These are phyloP conservation scores for Portevinia maculata DNA, from an alignment of 2,888 invertebrate species.

Conservation along the genomic window DNA sequence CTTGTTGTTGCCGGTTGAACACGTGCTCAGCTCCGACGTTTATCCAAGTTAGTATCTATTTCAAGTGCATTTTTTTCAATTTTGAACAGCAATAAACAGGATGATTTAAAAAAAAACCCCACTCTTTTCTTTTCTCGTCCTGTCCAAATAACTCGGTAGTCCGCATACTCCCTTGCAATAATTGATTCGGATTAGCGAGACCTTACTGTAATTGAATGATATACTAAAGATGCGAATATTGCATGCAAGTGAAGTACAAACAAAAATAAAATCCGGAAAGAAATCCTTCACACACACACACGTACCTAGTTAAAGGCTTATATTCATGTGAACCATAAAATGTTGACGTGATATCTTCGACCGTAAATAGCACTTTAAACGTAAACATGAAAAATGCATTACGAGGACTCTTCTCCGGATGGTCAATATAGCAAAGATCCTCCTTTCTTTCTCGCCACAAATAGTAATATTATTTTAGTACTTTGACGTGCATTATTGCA, in stretches of 20 bases:
- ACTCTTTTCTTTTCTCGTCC: too few relatives aligned
- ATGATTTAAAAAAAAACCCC: too few relatives aligned
- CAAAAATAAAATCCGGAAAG: conserved; percentile 6
- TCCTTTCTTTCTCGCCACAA: background rate
- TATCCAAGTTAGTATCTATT: too few relatives aligned
- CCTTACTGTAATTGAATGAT: conserved; percentile 74
- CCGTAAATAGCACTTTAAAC: conserved; percentile 73
- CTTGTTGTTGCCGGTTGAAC: too few relatives aligned
- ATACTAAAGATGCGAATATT: conserved; percentile 61
- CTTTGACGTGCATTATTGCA: conserved; percentile 59
- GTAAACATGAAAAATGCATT: conserved; percentile 72
- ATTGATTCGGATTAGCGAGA: too few relatives aligned
- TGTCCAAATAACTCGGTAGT: too few relatives aligned
- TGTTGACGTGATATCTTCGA: conserved; percentile 71
- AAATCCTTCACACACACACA: conserved; percentile 34
- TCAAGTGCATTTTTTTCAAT: too few relatives aligned
- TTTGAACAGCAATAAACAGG: too few relatives aligned
- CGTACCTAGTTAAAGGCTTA: conserved; percentile 43
- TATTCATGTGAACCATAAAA: conserved; percentile 70
- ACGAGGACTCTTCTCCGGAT: conserved; percentile 48
- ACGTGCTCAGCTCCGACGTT: too few relatives aligned
- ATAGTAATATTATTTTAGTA: conserved; percentile 59
- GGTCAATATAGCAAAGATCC: conserved; percentile 47
- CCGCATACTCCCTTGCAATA: too few relatives aligned
- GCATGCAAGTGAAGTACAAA: conserved; percentile 44